Base-by-base conservation (phyloP, 2,797 vertebrate genomes). In the Arnoldichthys spilopterus region DNA sequence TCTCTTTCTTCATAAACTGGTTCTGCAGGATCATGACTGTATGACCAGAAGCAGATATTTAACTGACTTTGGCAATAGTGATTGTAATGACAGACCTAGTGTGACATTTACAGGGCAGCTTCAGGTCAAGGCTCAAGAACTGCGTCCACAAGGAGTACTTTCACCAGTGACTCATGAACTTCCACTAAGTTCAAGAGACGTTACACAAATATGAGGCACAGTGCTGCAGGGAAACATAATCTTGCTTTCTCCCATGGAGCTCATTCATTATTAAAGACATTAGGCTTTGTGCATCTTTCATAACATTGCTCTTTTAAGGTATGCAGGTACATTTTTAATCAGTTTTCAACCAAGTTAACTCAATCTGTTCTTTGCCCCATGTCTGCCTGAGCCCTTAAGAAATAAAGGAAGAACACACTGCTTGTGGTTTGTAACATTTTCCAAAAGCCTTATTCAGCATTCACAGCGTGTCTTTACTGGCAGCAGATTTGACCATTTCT, bases 261-360 rank as follows among this genome's bases (percentile, higher is more conserved):
- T 82, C 63, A 80, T 78, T 66, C 51, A 85, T 78, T 81, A 82
- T 83, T 83, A 78, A 83, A 72, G 54, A 45, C 62, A 68, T 64
- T 71, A 63, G 26, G 74, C 34, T 76, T 75, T 75, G 72, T 79
- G 64, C 34, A 72, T 79, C 78, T 85, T 83, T 84, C 81, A 82
- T 75, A 66, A 49, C 71, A 18, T 69, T 47, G 40, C 28, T 64
- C 26, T 30, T 66, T n/a, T 75, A 78, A 85, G 82, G 71, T 73
- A 75, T 80, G 73, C 77, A 75, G 69, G 73, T 82, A 71, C 30
- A 81, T 82, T 79, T 75, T 80, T 63, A 81, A 83, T 76, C 66
- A 34, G 40, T 30, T 62, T 43, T 74, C 8, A 40, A 51, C 34
- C 45, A 58, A 37, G 12, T 63, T 63, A 63, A 37, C 32, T n/a